These are phyloP conservation scores for Liopterus haemorrhoidalis DNA, from an alignment of 2,888 invertebrate genomes.

Conservation along the genomic window DNA sequence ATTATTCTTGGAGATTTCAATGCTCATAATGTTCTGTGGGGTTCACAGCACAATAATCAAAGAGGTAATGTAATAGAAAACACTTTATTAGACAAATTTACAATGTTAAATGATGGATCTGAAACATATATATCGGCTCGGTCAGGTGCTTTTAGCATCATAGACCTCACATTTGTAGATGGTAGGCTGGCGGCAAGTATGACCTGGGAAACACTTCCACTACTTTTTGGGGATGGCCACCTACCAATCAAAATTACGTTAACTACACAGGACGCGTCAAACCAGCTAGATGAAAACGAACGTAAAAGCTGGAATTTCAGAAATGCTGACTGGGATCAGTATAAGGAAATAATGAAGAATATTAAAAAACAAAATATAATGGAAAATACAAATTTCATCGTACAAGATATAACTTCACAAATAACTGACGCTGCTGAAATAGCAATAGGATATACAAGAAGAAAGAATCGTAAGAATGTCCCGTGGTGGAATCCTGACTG, in stretches of 20 bases:
- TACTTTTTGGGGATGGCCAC: not conserved
- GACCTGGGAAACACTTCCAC: constrained; percentile 2
- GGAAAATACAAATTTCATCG: not conserved
- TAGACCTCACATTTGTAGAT: not conserved
- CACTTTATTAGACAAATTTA: not conserved
- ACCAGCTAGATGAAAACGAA: not conserved
- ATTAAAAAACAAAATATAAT: not conserved
- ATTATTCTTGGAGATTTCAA: constrained; percentile 1
- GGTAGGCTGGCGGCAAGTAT: not conserved
- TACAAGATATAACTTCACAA: constrained; percentile 5
- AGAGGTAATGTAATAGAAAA: not conserved
- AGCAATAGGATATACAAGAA: not conserved
- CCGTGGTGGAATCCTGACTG: constrained; percentile 6
- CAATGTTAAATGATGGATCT: not conserved
- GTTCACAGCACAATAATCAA: not conserved
- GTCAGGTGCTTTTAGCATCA: not conserved
- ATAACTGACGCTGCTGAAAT: constrained; percentile 4
- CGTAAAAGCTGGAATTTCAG: constrained; percentile 1
- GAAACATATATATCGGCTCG: not conserved
- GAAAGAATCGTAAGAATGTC: not conserved
- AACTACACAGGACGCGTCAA: not conserved
- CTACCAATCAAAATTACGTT: not conserved
- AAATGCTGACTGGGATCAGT: constrained; percentile 7
- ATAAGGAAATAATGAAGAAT: not conserved
- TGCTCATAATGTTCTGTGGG: not conserved